These are phyloP conservation scores for Drosophila falleni DNA, from an alignment of 2,888 invertebrate species.

Conservation along the genomic window DNA sequence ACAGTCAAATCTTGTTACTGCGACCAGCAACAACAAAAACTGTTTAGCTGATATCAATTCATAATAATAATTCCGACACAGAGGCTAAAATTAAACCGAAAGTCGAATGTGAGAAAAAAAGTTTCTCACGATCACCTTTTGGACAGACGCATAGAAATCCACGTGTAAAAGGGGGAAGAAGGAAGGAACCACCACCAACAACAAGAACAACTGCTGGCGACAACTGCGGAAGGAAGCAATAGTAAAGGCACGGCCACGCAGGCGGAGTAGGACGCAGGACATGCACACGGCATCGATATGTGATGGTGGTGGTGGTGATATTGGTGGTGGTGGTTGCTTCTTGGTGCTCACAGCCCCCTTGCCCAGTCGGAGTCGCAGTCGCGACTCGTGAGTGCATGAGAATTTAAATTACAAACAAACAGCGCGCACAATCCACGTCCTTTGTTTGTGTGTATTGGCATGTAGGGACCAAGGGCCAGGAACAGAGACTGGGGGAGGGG, in stretches of 20 bases:
- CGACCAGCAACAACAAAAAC: constrained; percentile 39
- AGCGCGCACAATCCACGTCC: constrained; percentile 60
- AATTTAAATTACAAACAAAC: constrained; percentile 78
- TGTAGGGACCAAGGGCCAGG: constrained; percentile 43
- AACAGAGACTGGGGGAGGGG: constrained; percentile 6
- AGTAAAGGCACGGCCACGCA: constrained; percentile 45
- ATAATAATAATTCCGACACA: constrained; percentile 72
- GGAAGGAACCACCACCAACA: constrained; percentile 46
- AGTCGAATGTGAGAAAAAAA: constrained; percentile 81
- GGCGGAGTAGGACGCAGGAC: constrained; percentile 76
- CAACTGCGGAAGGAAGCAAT: constrained; percentile 66
- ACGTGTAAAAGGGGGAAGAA: constrained; percentile 84
- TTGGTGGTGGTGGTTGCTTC: constrained; percentile 46
- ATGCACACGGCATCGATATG: constrained; percentile 22
- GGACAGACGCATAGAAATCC: constrained; percentile 74
- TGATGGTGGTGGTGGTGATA: constrained; percentile 35
- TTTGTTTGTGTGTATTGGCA: constrained; percentile 69
- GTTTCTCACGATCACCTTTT: constrained; percentile 82
- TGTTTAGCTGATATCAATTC: constrained; percentile 69
- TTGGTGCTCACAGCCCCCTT: constrained; percentile 52
- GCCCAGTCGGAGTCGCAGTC: constrained; percentile 23
- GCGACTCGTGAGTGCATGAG: constrained; percentile 66
- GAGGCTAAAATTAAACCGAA: constrained; percentile 70
- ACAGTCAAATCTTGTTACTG: constrained; percentile 57
- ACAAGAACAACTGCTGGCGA: constrained; percentile 49